Base-by-base conservation (phyloP, 2,113 vertebrate genomes). In the Mustela lutreola region DNA sequence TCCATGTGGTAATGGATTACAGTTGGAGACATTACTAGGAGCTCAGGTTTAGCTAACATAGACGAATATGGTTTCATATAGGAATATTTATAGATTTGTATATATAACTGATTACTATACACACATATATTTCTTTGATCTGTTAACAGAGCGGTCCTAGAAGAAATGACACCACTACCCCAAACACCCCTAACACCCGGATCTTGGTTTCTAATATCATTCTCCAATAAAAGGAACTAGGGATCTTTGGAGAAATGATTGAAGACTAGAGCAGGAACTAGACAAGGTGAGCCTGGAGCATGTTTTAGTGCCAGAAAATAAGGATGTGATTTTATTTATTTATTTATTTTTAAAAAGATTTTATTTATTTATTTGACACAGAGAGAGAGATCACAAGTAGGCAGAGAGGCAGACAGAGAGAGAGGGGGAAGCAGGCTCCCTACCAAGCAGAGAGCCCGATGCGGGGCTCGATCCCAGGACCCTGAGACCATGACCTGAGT, bases 201-300 rank as follows among this genome's bases (percentile, higher is more conserved):
- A 82, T 65, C 45, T 83, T 83, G 31, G 19, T 87, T 58, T 62
- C 76, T 79, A 62, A 95, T 58, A 80, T 45, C 26, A 67, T n/a
- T 85, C 26, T 89, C 33, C 33, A 95, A 60, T 33, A n/a, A 89
- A 87, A 93, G n/a, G n/a, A 86, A 81, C 45, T 19, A 67, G 48
- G 39, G 7, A 5, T 60, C 50, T 95, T 76, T 82, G 62, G 60
- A 87, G 67, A 93, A 87, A 87, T 48, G 58, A 36, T 31, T 21
- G 86, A 81, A 11, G 89, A 42, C 75, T 36, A 7, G 39, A 58
- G 28, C 8, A n/a, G 24, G 21, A 96, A 96, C 81, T 70, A 56
- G 7, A 53, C 15, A 87, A 65, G 48, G 85, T 86, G 6, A 90
- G 11, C 65, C 16, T 31, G 50, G 33, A 85, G 14, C 39, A 67